These are phyloP conservation scores for Graphium colonna DNA, from an alignment of 2,888 invertebrate species.

Conservation along the genomic window DNA sequence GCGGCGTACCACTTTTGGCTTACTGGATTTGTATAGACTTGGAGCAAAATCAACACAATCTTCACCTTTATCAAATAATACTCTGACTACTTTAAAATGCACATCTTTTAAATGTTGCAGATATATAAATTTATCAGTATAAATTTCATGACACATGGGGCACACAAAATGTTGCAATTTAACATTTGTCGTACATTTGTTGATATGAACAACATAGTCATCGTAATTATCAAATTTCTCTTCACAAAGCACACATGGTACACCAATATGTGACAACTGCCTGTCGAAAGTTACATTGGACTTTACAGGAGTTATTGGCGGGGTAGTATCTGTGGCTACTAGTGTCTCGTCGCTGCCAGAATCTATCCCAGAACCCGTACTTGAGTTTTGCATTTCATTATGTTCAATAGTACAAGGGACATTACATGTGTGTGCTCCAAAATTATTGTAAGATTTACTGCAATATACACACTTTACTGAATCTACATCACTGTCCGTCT, in stretches of 20 bases:
- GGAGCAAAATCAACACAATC: slow-evolving; percentile 69
- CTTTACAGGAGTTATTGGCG: slow-evolving; percentile 33
- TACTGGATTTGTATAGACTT: slow-evolving; percentile 59
- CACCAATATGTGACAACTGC: slow-evolving; percentile 39
- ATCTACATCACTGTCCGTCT: slow-evolving; percentile 72
- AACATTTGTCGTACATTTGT: slow-evolving; percentile 69
- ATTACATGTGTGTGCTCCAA: slow-evolving; percentile 61
- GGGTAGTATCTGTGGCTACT: slow-evolving; percentile 56
- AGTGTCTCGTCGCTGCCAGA: slow-evolving; percentile 70
- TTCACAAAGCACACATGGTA: slow-evolving; percentile 70
- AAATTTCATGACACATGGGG: slow-evolving; percentile 70
- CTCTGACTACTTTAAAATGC: slow-evolving; percentile 46
- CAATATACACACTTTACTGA: slow-evolving; percentile 71
- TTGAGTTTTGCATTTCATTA: slow-evolving; percentile 56
- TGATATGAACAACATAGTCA: slow-evolving; percentile 62
- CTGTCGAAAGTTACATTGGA: slow-evolving; percentile 34
- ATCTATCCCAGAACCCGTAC: slow-evolving; percentile 42
- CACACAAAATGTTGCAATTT: slow-evolving; percentile 71
- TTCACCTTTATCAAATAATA: slow-evolving; percentile 43
- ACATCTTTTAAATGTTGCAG: slow-evolving; percentile 60
- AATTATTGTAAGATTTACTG: slow-evolving; percentile 58
- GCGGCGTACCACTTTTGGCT: slow-evolving; percentile 61
- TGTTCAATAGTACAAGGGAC: slow-evolving; percentile 69
- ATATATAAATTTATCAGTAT: slow-evolving; percentile 56
- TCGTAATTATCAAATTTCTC: slow-evolving; percentile 62